Conservation (phyloP, 2,797 vertebrate genomes). For the Nannoperca australis region DNA sequence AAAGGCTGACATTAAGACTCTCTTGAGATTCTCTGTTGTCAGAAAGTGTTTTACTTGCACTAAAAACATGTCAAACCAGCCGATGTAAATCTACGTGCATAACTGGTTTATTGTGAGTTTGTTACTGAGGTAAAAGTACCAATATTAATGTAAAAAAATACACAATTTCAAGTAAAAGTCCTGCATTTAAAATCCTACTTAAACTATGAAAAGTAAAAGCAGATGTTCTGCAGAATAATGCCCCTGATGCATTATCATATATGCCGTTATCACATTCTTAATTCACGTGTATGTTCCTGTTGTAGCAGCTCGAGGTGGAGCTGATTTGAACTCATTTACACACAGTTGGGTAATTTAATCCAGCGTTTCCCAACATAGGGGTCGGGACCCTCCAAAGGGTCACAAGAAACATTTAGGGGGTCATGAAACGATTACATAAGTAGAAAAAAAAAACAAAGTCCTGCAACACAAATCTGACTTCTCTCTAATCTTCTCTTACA, state of each 20-base stretch:
- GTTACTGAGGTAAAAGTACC: not conserved
- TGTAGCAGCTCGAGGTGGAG: not conserved
- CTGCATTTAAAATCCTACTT: not conserved
- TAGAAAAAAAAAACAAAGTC: not conserved
- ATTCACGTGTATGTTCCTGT: too few species aligned
- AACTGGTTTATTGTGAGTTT: too few species aligned
- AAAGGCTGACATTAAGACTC: conserved; percentile 4
- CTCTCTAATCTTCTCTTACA: not conserved
- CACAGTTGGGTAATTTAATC: not conserved
- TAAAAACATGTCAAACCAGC: not conserved
- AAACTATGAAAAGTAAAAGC: not conserved
- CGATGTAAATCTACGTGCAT: not conserved
- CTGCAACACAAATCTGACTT: not conserved
- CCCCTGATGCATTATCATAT: not conserved
- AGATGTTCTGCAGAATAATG: not conserved
- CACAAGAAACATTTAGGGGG: not conserved
- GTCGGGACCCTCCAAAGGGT: not conserved
- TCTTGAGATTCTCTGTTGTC: not conserved
- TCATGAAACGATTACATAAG: not conserved
- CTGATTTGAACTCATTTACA: not conserved
- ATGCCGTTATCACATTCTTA: not conserved
- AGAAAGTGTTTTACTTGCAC: not conserved
- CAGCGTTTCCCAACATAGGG: not conserved
- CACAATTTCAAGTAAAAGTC: not conserved
- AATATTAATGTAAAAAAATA: not conserved